phyloP scores from a whole-genome alignment of 2,113 vertebrate genomes.

The Cathartes aura region DNA sequence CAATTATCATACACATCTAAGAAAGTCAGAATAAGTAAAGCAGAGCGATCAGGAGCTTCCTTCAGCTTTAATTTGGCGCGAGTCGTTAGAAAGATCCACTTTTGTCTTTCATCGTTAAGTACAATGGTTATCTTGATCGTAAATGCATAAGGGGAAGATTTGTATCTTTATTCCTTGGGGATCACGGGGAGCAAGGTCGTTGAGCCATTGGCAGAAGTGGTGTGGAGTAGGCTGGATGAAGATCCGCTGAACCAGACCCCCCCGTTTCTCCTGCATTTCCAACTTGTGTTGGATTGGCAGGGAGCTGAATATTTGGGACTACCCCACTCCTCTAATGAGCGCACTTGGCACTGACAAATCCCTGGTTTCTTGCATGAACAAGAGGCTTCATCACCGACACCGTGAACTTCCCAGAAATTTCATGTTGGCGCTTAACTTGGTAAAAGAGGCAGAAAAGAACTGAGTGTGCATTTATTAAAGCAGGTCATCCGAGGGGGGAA shows the following conservation, averaged over 20 bases:
- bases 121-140: slow-evolving; percentile 27
- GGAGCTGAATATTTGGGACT: not conserved
- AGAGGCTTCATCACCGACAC: not conserved
- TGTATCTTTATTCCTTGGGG: not conserved
- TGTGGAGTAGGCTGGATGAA: not conserved
- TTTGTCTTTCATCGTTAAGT: slow-evolving; percentile 17
- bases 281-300: not conserved
- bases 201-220: not conserved
- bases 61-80: not conserved
- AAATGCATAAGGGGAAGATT: not conserved
- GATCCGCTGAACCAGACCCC: not conserved
- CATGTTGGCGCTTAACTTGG: not conserved
- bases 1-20: slow-evolving; percentile 25
- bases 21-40: slow-evolving; percentile 24
- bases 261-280: not conserved
- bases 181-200: not conserved
- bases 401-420: not conserved
- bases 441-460: slow-evolving; percentile 22
- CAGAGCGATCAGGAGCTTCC: not conserved
- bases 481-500: slow-evolving; percentile 27
- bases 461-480: slow-evolving; percentile 48
- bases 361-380: not conserved
- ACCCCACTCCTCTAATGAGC: not conserved
- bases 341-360: not conserved
- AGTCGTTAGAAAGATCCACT: not conserved